A percentile compares a stretch with the other conserved stretches of the same genome.
These are phyloP conservation scores for Dasyprocta punctata DNA, from an alignment of 2,113 vertebrate species.

Conservation along the genomic window DNA sequence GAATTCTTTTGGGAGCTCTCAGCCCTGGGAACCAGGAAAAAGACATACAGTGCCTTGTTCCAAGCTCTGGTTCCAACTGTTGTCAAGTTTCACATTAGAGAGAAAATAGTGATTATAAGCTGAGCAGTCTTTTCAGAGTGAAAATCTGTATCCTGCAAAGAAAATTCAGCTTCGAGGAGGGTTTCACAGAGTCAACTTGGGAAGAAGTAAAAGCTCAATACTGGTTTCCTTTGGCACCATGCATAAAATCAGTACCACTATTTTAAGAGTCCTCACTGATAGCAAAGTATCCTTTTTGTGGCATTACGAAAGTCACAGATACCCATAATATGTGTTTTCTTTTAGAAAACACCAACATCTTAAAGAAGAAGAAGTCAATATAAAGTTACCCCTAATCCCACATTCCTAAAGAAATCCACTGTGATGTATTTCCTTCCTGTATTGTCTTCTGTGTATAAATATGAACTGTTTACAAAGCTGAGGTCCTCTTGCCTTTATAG, in stretches of 20 bases:
- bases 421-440: slow-evolving; percentile 43
- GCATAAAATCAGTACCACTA: not conserved
- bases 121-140: not conserved
- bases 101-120: not conserved
- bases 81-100: not conserved
- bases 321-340: not conserved
- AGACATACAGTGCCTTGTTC: not conserved
- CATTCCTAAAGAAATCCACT: not conserved
- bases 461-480: slow-evolving; percentile 33
- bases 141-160: not conserved
- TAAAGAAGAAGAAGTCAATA: slow-evolving; percentile 46
- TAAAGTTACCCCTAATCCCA: not conserved
- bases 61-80: slow-evolving; percentile 5
- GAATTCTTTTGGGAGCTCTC: not conserved
- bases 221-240: not conserved
- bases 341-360: slow-evolving; percentile 30
- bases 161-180: not conserved
- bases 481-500: not conserved
- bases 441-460: slow-evolving; percentile 26
- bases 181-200: not conserved
- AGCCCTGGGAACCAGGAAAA: slow-evolving; percentile 17
- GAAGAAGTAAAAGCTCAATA: not conserved
- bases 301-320: not conserved
- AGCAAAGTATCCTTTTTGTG: not conserved
- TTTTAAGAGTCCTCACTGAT: not conserved